A percentile compares a stretch with the other conserved stretches of the same genome.
Conservation (phyloP, 1,140 invertebrate species). For the Campoletis sonorensis region DNA sequence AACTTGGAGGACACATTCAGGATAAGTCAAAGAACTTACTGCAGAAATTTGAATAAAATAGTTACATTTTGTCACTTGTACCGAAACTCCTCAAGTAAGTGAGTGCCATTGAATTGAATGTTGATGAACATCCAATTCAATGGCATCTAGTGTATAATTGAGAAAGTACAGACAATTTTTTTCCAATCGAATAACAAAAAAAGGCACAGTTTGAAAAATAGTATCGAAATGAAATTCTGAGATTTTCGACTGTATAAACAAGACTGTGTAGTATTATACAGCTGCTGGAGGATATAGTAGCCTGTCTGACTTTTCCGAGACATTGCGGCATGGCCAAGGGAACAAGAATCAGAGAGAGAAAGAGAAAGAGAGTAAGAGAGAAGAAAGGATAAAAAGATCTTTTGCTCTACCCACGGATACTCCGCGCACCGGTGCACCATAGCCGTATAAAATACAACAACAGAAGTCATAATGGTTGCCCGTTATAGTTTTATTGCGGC, state of each 20-base stretch:
- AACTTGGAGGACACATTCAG: too few relatives aligned
- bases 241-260: neutral
- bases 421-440: neutral
- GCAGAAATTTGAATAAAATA: too few relatives aligned
- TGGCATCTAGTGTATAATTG: too few relatives aligned
- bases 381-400: slow-evolving; percentile 29
- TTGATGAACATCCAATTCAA: too few relatives aligned
- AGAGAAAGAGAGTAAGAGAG: slow-evolving; percentile 4
- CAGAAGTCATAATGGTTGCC: slow-evolving; percentile 43
- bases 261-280: slow-evolving; percentile 2
- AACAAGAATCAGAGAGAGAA: neutral
- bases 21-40: too few relatives aligned
- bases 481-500: slow-evolving; percentile 69
- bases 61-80: too few relatives aligned
- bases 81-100: too few relatives aligned
- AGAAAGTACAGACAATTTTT: too few relatives aligned
- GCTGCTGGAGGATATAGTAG: neutral
- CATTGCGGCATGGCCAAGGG: slow-evolving; percentile 11
- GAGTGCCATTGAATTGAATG: too few relatives aligned
- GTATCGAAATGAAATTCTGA: neutral
- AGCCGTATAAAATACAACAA: slow-evolving; percentile 4
- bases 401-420: slow-evolving; percentile 14
- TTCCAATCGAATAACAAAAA: neutral
- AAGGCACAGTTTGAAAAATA: neutral
- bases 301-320: slow-evolving; percentile 30